phyloP scores from a whole-genome alignment of 2,888 invertebrate genomes.

The Andricus quercusramuli region DNA sequence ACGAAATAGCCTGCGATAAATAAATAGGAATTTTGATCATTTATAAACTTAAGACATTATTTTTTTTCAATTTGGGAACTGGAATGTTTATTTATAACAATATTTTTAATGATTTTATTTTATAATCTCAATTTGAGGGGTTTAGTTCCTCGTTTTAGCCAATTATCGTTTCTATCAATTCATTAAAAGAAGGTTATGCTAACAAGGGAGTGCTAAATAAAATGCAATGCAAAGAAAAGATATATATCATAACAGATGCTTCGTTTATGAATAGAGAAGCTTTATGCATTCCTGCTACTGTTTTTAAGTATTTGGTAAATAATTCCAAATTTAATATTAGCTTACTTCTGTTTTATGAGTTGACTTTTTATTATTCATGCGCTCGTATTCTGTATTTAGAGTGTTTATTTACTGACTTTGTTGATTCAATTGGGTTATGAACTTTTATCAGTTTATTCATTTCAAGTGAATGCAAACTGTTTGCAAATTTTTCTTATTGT shows the following conservation, averaged over 20 bases:
- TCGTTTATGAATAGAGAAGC: conserved; percentile 1
- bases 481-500: background rate
- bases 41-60: too few species aligned
- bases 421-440: background rate
- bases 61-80: too few species aligned
- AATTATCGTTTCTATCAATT: conserved; percentile 19
- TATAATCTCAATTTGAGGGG: too few species aligned
- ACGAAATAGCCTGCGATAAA: too few species aligned
- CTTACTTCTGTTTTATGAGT: background rate
- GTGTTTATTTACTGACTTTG: background rate
- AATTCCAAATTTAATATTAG: background rate
- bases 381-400: background rate
- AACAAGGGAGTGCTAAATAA: conserved; percentile 31
- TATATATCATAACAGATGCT: background rate
- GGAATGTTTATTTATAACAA: too few species aligned
- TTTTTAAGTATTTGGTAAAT: background rate
- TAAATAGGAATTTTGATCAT: too few species aligned
- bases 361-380: background rate
- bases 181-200: conserved; percentile 14
- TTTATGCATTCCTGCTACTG: background rate
- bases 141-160: background rate
- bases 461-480: background rate
- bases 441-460: conserved; percentile 1
- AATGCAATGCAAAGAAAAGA: background rate
- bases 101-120: too few species aligned